A percentile compares a stretch with the other conserved stretches of the same genome.
These are phyloP conservation scores for Odocoileus hemionus DNA, from an alignment of 2,113 vertebrate species.

Conservation along the genomic window DNA sequence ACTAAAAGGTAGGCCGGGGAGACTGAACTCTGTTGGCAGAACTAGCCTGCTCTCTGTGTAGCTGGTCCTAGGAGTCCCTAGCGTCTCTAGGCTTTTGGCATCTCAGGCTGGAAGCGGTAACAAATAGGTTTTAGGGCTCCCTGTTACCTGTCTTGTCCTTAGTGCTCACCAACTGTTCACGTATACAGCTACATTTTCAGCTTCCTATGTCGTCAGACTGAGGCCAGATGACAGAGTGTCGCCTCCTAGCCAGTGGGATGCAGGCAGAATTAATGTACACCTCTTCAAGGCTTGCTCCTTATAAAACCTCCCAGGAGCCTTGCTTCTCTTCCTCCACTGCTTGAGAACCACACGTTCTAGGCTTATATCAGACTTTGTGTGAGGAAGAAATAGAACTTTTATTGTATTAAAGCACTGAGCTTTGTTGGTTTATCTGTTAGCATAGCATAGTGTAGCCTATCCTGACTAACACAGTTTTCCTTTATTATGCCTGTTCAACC, in stretches of 20 bases:
- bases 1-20: slow-evolving; percentile 12
- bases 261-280: not conserved
- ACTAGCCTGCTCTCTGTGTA: not conserved
- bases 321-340: not conserved
- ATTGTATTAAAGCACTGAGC: not conserved
- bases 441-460: not conserved
- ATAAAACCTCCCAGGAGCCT: not conserved
- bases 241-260: not conserved
- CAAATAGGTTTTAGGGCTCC: not conserved
- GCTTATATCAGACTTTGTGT: not conserved
- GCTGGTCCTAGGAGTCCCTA: not conserved
- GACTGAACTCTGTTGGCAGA: not conserved
- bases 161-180: not conserved
- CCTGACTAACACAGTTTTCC: not conserved
- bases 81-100: not conserved
- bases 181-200: not conserved
- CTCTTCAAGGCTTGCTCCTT: not conserved
- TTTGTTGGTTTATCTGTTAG: not conserved
- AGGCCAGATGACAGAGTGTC: not conserved
- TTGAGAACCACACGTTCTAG: not conserved
- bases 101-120: not conserved
- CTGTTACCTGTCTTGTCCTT: not conserved
- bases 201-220: not conserved
- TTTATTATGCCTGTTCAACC: not conserved
- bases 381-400: not conserved